These are phyloP conservation scores for Pogonophryne albipinna DNA, from an alignment of 2,797 vertebrate genomes.

Conservation along the genomic window DNA sequence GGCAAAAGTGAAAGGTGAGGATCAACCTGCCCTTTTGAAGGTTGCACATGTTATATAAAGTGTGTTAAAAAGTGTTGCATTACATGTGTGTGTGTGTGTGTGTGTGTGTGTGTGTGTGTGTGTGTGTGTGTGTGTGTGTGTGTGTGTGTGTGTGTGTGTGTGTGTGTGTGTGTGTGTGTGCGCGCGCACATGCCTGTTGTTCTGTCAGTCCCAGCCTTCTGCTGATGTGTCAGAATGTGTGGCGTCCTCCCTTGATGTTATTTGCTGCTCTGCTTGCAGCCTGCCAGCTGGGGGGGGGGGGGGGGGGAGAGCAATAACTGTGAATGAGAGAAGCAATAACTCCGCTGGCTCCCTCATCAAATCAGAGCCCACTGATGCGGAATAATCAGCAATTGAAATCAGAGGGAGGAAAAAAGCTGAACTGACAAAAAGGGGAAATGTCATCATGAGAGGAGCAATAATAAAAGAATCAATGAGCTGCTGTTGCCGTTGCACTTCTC, in stretches of 20 bases:
- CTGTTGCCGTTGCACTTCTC: conserved; percentile 54
- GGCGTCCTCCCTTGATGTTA: conserved; percentile 40
- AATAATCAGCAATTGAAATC: conserved; percentile 86
- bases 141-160: no score
- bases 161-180: no score
- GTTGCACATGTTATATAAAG: no score
- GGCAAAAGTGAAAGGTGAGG: no score
- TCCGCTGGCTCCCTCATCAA: conserved; percentile 79
- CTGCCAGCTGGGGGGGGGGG: conserved; percentile 10
- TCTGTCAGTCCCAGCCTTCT: conserved; percentile 46
- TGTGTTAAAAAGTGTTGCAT: no score
- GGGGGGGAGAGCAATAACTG: conserved; percentile 63
- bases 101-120: no score
- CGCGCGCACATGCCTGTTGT: background rate
- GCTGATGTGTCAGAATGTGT: conserved; percentile 57
- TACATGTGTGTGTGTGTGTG: no score
- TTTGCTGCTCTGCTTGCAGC: conserved; percentile 43
- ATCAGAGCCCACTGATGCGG: conserved; percentile 77
- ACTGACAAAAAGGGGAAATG: conserved; percentile 84
- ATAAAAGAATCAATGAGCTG: conserved; percentile 81
- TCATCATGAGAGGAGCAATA: conserved; percentile 79
- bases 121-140: no score
- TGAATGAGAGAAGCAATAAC: conserved; percentile 77
- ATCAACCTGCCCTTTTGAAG: no score
- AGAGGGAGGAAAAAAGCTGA: conserved; percentile 76